Percentiles rank a stretch among this genome's conserved stretches.
These are phyloP conservation scores for Anoplolepis gracilipes DNA, from an alignment of 1,140 invertebrate genomes.

Conservation along the genomic window DNA sequence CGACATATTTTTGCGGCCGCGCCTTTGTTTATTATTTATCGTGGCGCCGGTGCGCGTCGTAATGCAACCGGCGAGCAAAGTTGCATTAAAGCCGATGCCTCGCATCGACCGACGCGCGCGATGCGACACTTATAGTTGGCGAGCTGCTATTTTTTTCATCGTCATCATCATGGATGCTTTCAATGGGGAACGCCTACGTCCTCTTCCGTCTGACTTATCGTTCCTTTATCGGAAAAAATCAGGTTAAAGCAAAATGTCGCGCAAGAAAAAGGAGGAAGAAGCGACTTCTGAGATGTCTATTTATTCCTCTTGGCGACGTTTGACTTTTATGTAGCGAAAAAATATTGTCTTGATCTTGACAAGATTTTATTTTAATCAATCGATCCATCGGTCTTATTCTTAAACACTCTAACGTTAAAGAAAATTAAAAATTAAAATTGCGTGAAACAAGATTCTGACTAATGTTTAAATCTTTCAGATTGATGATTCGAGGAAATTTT, in stretches of 20 bases:
- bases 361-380: not conserved
- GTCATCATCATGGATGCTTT: conserved; percentile 33
- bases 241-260: conserved; percentile 19
- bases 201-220: conserved; percentile 54
- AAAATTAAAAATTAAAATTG: not conserved
- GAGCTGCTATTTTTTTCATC: conserved; percentile 38
- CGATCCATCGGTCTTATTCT: too few species aligned
- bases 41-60: conserved; percentile 18
- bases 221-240: conserved; percentile 51
- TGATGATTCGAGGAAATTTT: not conserved
- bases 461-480: not conserved
- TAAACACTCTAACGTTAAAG: not conserved
- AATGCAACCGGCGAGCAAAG: conserved; percentile 36
- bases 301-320: not conserved
- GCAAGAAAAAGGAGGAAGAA: conserved; percentile 23
- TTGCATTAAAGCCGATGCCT: conserved; percentile 45
- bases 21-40: conserved; percentile 53
- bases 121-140: conserved; percentile 3
- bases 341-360: not conserved
- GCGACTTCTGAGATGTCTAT: conserved; percentile 1
- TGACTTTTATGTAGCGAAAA: not conserved
- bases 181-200: conserved; percentile 23
- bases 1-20: conserved; percentile 46
- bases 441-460: not conserved
- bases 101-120: not conserved